These are phyloP conservation scores for Ophion costatus DNA, from an alignment of 2,888 invertebrate genomes.

Conservation along the genomic window DNA sequence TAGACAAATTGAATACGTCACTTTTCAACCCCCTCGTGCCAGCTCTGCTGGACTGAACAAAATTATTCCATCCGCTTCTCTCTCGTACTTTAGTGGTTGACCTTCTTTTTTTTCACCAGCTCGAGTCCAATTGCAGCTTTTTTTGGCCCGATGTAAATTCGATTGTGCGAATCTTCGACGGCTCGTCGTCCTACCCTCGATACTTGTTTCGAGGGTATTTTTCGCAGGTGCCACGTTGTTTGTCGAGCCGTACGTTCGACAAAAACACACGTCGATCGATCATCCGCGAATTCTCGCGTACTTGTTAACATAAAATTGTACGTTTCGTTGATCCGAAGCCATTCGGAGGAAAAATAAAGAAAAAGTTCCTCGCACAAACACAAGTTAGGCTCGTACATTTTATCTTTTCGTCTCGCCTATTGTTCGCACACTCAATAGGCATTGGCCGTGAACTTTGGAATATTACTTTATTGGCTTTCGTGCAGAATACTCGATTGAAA, in stretches of 20 bases:
- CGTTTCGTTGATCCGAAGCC: too few species aligned
- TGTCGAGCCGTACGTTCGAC: not conserved
- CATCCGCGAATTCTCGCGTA: too few species aligned
- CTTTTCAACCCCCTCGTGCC: not conserved
- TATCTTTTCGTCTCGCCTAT: too few species aligned
- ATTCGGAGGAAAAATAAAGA: too few species aligned
- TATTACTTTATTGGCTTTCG: not conserved
- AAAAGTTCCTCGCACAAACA: too few species aligned
- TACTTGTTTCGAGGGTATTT: not conserved
- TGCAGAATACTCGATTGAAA: not conserved
- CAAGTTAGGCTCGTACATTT: too few species aligned
- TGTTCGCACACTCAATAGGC: too few species aligned
- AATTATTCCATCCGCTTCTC: conserved; percentile 33
- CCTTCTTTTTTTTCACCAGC: conserved; percentile 22
- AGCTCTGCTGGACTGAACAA: not conserved
- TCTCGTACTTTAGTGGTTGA: conserved; percentile 10
- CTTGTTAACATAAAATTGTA: too few species aligned
- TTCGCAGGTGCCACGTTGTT: not conserved
- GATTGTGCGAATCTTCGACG: not conserved
- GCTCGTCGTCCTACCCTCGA: not conserved
- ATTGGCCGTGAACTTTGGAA: too few species aligned
- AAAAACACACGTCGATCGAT: too few species aligned
- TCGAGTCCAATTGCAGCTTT: conserved; percentile 34
- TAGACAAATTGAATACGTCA: conserved; percentile 47
- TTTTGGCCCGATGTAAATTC: conserved; percentile 18